phyloP scores from a whole-genome alignment of 2,797 vertebrate species.

The Catostomus latipinnis region DNA sequence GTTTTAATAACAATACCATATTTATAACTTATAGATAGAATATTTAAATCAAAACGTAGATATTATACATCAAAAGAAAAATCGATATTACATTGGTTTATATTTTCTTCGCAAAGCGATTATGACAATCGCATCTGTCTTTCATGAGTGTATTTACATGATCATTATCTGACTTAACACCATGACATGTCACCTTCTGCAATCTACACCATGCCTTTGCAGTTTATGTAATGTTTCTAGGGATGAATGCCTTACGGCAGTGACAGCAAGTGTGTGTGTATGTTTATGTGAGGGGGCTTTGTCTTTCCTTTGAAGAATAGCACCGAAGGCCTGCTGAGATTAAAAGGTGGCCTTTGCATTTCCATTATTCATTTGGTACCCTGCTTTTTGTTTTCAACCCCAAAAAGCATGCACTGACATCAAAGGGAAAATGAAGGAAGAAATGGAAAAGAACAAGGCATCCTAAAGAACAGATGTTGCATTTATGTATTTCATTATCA shows the following conservation, averaged over 20 bases:
- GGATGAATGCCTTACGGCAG: slow-evolving; percentile 41
- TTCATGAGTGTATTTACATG: slow-evolving; percentile 31
- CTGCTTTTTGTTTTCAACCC: slow-evolving; percentile 61
- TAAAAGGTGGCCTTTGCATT: slow-evolving; percentile 66
- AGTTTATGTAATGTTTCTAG: slow-evolving; percentile 25
- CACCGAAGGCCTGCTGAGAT: slow-evolving; percentile 70
- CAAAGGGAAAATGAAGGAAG: slow-evolving; percentile 57
- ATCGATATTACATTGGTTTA: background rate
- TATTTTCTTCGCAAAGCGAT: background rate
- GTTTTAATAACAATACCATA: too few species aligned
- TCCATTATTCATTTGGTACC: slow-evolving; percentile 71
- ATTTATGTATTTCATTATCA: slow-evolving; percentile 75
- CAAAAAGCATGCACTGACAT: slow-evolving; percentile 53
- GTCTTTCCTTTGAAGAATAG: slow-evolving; percentile 60
- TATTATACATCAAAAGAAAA: too few species aligned
- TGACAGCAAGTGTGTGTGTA: slow-evolving; percentile 17
- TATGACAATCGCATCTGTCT: slow-evolving; percentile 27
- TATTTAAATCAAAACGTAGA: too few species aligned
- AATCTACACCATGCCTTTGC: slow-evolving; percentile 43
- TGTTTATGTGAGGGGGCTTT: slow-evolving; percentile 29
- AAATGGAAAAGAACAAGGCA: slow-evolving; percentile 61
- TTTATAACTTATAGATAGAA: too few species aligned
- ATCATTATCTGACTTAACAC: slow-evolving; percentile 54
- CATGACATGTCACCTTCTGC: slow-evolving; percentile 45
- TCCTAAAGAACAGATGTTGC: slow-evolving; percentile 68